Conservation (phyloP, 2,113 vertebrate species). For the Paratilapia polleni region DNA sequence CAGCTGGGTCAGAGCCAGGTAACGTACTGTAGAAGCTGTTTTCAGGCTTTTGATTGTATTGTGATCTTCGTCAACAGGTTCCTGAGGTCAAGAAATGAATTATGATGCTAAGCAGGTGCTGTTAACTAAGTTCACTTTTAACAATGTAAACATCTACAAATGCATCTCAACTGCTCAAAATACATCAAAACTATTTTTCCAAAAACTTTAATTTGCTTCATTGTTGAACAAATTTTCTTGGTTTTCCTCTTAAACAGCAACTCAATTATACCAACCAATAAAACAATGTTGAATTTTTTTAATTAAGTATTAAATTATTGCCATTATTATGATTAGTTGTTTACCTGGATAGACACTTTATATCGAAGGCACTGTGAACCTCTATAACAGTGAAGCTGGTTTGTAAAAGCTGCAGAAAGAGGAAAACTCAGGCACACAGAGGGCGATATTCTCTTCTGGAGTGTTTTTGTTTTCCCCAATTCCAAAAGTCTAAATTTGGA, state of each 20-base stretch:
- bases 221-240: neutral
- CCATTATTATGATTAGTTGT: neutral
- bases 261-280: neutral
- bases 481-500: slow-evolving; percentile 62
- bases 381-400: neutral
- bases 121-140: neutral
- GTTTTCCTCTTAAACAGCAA: neutral
- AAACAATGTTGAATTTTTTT: neutral
- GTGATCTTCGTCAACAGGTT: neutral
- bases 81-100: neutral
- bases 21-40: no score
- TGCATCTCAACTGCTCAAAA: neutral
- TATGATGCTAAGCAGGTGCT: neutral
- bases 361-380: neutral
- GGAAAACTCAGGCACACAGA: neutral
- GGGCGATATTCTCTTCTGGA: neutral
- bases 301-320: neutral
- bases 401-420: neutral
- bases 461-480: slow-evolving; percentile 39
- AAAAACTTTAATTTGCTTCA: neutral
- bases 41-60: neutral
- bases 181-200: neutral
- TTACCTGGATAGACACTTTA: neutral
- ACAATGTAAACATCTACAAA: neutral
- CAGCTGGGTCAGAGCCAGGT: no score